Percentiles rank a stretch among this genome's conserved stretches.
These are phyloP conservation scores for Enteromius paludinosus DNA, from an alignment of 2,797 vertebrate genomes.

Conservation along the genomic window DNA sequence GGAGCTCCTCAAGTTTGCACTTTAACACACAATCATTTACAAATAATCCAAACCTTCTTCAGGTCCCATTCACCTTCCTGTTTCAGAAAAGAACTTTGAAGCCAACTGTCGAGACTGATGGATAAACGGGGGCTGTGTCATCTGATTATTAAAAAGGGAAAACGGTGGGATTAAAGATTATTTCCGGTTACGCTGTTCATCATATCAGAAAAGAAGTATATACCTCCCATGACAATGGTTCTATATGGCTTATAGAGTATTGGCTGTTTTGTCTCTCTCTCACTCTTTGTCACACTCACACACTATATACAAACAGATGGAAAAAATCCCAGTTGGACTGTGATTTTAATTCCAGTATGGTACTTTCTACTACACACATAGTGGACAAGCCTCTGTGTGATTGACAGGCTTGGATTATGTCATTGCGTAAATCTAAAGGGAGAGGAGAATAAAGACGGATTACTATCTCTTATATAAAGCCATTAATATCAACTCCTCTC, in stretches of 20 bases:
- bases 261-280: slow-evolving; percentile 6
- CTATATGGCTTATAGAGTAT: slow-evolving; percentile 5
- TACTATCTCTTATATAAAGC: slow-evolving; percentile 58
- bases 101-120: slow-evolving; percentile 17
- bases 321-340: slow-evolving; percentile 40
- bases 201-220: slow-evolving; percentile 29
- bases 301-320: slow-evolving; percentile 37
- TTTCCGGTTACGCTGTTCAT: slow-evolving; percentile 24
- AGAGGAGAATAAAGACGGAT: slow-evolving; percentile 75
- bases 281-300: not conserved
- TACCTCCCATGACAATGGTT: slow-evolving; percentile 18
- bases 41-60: not conserved
- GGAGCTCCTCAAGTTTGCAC: not conserved
- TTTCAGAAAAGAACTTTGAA: slow-evolving; percentile 11
- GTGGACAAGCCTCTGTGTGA: slow-evolving; percentile 60
- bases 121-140: slow-evolving; percentile 27
- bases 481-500: slow-evolving; percentile 24
- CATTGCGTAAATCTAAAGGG: slow-evolving; percentile 73
- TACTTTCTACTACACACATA: slow-evolving; percentile 16
- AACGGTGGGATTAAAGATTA: slow-evolving; percentile 53
- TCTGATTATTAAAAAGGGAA: slow-evolving; percentile 48
- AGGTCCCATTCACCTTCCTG: not conserved
- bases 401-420: slow-evolving; percentile 74
- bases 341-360: slow-evolving; percentile 23
- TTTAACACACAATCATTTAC: not conserved